Percentiles rank a stretch among this genome's conserved stretches.
These are phyloP conservation scores for Bombylius discolor DNA, from an alignment of 2,888 invertebrate genomes.

Conservation along the genomic window DNA sequence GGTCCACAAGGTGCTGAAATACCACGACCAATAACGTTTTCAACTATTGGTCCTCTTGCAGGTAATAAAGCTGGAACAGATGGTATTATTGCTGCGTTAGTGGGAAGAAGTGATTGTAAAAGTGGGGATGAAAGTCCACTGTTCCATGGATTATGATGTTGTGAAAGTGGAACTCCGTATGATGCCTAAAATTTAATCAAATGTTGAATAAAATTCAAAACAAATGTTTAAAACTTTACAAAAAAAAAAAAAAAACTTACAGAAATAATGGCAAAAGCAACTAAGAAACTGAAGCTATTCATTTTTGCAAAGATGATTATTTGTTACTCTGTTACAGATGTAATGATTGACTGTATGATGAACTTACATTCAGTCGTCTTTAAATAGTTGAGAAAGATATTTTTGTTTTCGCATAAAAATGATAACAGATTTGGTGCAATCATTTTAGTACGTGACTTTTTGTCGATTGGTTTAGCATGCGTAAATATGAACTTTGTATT, in stretches of 20 bases:
- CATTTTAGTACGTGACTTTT: not conserved
- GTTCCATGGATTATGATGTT: too few relatives aligned
- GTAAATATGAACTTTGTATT: too few relatives aligned
- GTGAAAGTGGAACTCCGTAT: too few relatives aligned
- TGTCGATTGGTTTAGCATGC: not conserved
- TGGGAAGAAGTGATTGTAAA: too few relatives aligned
- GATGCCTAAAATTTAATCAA: too few relatives aligned
- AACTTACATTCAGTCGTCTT: not conserved
- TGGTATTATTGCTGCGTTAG: too few relatives aligned
- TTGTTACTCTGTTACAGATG: not conserved
- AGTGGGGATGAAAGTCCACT: not conserved
- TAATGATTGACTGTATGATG: not conserved
- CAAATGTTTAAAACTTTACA: not conserved
- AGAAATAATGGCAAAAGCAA: not conserved
- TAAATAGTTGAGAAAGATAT: not conserved
- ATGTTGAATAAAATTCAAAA: too few relatives aligned
- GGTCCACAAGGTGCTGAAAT: too few relatives aligned
- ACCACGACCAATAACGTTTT: too few relatives aligned
- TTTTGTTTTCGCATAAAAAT: not conserved
- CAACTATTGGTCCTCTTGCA: too few relatives aligned
- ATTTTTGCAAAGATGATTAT: not conserved
- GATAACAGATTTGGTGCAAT: too few relatives aligned
- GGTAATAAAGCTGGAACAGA: too few relatives aligned
- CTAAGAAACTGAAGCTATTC: not conserved
- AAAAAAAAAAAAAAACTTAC: not conserved